These are phyloP conservation scores for Arrhopalites spinosus DNA, from an alignment of 2,888 invertebrate genomes.

Conservation along the genomic window DNA sequence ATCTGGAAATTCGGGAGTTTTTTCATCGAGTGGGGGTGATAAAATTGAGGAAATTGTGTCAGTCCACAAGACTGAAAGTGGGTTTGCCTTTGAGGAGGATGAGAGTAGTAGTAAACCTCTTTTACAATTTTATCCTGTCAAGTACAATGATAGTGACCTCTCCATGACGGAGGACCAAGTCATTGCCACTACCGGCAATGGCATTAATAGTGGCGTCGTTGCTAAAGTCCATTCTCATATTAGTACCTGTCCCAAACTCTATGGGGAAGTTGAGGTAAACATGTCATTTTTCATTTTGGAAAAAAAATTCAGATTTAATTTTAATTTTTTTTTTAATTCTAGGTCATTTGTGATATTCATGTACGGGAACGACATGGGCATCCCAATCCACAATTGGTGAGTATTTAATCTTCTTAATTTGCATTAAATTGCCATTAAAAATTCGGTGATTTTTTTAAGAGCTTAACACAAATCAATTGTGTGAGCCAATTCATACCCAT, in stretches of 20 bases:
- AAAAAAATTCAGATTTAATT: too few species aligned
- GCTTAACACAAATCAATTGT: too few species aligned
- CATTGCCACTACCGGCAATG: not conserved
- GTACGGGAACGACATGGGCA: slow-evolving; percentile 52
- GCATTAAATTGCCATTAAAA: too few species aligned
- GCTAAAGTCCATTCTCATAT: slow-evolving; percentile 54
- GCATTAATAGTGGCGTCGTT: slow-evolving; percentile 45
- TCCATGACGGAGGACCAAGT: not conserved
- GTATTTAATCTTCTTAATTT: too few species aligned
- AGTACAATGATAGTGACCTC: not conserved
- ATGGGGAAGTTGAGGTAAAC: slow-evolving; percentile 46
- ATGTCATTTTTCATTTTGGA: too few species aligned
- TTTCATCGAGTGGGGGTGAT: too few species aligned
- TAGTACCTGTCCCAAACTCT: slow-evolving; percentile 54
- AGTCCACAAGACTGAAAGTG: slow-evolving; percentile 1
- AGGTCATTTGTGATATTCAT: slow-evolving; percentile 55
- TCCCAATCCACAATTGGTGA: slow-evolving; percentile 55
- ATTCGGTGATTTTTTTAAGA: too few species aligned
- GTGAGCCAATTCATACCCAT: too few species aligned
- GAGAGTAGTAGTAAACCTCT: not conserved
- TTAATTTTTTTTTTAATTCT: too few species aligned
- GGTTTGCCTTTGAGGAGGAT: not conserved
- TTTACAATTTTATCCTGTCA: not conserved
- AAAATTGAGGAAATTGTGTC: slow-evolving; percentile 13
- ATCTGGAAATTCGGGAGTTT: not conserved